Percentiles rank a stretch among this genome's conserved stretches.
phyloP scores from a whole-genome alignment of 2,888 invertebrate species.

The Eilema depressum region DNA sequence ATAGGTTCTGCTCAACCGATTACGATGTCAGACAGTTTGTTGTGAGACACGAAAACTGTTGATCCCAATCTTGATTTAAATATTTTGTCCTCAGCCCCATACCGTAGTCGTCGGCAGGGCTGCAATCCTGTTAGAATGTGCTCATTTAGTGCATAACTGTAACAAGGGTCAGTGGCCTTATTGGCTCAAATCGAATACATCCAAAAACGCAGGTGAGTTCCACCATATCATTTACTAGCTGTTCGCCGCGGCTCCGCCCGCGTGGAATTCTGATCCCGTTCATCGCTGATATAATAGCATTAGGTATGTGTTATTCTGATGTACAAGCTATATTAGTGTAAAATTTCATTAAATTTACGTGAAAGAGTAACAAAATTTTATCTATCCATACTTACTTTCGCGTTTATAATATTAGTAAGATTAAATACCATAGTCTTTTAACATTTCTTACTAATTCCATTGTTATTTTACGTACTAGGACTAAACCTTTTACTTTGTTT shows the following conservation, averaged over 20 bases:
- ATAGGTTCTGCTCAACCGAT: too few relatives aligned
- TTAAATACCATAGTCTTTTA: not conserved
- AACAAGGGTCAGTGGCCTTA: slow-evolving; percentile 99
- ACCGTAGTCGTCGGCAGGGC: slow-evolving; percentile 98
- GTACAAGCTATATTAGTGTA: too few relatives aligned
- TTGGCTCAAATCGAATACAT: slow-evolving; percentile 96
- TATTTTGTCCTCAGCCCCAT: slow-evolving; percentile 89
- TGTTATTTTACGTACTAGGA: not conserved
- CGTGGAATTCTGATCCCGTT: too few relatives aligned
- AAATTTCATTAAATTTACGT: too few relatives aligned
- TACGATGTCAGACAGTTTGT: not conserved
- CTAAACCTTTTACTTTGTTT: slow-evolving; percentile 83
- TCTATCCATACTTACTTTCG: too few relatives aligned
- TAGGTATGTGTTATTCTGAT: too few relatives aligned
- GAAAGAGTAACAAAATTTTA: too few relatives aligned
- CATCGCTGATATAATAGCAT: too few relatives aligned
- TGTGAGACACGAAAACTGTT: not conserved
- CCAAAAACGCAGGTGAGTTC: slow-evolving; percentile 74
- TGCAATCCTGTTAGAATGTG: slow-evolving; percentile 96
- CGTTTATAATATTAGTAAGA: too few relatives aligned
- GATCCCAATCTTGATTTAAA: not conserved
- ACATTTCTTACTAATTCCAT: not conserved
- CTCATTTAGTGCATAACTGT: slow-evolving; percentile 98
- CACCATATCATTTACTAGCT: too few relatives aligned
- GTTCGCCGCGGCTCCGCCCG: too few relatives aligned